phyloP scores from a whole-genome alignment of 2,797 vertebrate genomes.

The Coreius guichenoti region DNA sequence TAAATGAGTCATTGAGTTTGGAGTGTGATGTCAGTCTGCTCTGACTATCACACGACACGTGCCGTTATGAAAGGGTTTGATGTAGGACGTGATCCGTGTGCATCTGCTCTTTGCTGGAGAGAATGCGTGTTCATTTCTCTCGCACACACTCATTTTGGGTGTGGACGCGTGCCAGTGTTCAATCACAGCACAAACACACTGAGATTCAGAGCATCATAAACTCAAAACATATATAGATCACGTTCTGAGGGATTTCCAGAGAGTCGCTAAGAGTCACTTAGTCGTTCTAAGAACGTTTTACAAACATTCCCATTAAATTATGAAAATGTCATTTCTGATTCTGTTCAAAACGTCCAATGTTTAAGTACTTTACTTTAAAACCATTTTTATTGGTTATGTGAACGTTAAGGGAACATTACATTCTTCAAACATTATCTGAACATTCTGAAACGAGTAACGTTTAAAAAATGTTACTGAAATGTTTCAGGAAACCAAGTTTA shows the following conservation, averaged over 20 bases:
- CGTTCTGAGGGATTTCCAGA: not conserved
- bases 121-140: conserved; percentile 68
- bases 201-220: not conserved
- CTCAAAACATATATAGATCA: not conserved
- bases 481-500: too few relatives aligned
- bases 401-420: too few relatives aligned
- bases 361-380: too few relatives aligned
- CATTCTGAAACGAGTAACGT: too few relatives aligned
- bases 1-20: conserved; percentile 11
- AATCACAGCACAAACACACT: conserved; percentile 59
- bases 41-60: not conserved
- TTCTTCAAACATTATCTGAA: too few relatives aligned
- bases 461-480: too few relatives aligned
- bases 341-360: too few relatives aligned
- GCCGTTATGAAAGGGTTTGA: not conserved
- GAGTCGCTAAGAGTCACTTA: not conserved
- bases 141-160: conserved; percentile 70
- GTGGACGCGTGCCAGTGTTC: conserved; percentile 59
- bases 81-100: not conserved
- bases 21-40: conserved; percentile 6
- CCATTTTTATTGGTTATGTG: too few relatives aligned
- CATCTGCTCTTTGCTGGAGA: conserved; percentile 59
- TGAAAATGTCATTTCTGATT: not conserved
- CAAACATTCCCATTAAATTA: not conserved
- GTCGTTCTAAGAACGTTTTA: not conserved